Conservation (phyloP, 1,140 invertebrate genomes). For the Drosophila santomea region DNA sequence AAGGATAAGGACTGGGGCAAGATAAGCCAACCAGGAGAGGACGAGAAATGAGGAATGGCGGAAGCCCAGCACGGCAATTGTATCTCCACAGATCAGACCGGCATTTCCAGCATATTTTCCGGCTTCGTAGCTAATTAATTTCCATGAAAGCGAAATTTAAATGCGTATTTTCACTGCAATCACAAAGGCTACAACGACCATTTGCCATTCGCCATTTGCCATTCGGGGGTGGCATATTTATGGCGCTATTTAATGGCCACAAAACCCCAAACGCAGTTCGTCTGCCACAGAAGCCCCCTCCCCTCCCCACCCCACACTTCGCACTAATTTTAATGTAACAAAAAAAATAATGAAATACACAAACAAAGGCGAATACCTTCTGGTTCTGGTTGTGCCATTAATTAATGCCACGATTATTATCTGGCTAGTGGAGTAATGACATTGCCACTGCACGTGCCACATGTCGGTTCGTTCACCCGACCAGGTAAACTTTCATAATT, state of each 20-base stretch:
- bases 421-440: slow-evolving; percentile 43
- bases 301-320: slow-evolving; percentile 1
- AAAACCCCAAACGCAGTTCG: slow-evolving; percentile 40
- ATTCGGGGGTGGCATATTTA: slow-evolving; percentile 43
- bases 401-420: slow-evolving; percentile 74
- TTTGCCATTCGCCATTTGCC: slow-evolving; percentile 48
- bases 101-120: slow-evolving; percentile 41
- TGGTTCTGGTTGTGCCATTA: slow-evolving; percentile 63
- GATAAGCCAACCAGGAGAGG: slow-evolving; percentile 25
- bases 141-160: slow-evolving; percentile 36
- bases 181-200: slow-evolving; percentile 45
- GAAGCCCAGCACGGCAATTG: slow-evolving; percentile 8
- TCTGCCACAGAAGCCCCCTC: neutral
- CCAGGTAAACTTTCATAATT: slow-evolving; percentile 71
- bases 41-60: slow-evolving; percentile 40
- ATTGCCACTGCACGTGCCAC: slow-evolving; percentile 27
- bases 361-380: slow-evolving; percentile 48
- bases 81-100: slow-evolving; percentile 33
- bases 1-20: slow-evolving; percentile 24
- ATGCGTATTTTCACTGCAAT: slow-evolving; percentile 49
- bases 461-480: slow-evolving; percentile 43
- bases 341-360: slow-evolving; percentile 47
- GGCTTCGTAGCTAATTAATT: slow-evolving; percentile 45
- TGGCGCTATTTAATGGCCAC: slow-evolving; percentile 43
- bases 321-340: slow-evolving; percentile 50